Base-by-base conservation (phyloP, 2,888 invertebrate species). In the Notodonta dromedarius region DNA sequence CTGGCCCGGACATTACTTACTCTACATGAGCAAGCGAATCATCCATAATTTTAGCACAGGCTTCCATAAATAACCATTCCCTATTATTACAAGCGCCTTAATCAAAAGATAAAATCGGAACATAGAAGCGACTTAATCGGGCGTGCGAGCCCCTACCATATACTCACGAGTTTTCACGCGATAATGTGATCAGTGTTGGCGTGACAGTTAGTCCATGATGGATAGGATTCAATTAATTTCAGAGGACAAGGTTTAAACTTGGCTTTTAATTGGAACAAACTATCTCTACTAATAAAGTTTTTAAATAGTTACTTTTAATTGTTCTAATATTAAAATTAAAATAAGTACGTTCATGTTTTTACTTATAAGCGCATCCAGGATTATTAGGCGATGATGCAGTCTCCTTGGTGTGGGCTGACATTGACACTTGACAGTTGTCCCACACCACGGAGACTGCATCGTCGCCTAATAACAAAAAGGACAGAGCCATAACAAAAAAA, bases 71-170 rank as follows among this genome's bases (percentile, higher is more conserved):
- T 90, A 88, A 88, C 84, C 80, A 60, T 74, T 71, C 84, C 81
- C 85, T 90, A 86, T 91, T 90, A 91, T 91, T 91, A 90, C 89
- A 86, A 83, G 86, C 83, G 84, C 87, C 86, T 90, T 91, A 90
- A 92, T 92, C 91, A 91, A 92, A 91, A 90, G 91, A 91, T 92
- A 89, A 85, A 85, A 92, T 92, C 92, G 90, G 82, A 87, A 88
- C 87, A 87, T 83, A 83, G 82, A 78, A 79, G 85, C 86, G 80
- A 85, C 86, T 87, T 85, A 85, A 87, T 88, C 86, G 85, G 78
- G 76, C 72, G 70, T 70, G 72, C 70, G 67, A 14, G 67, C 70
- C 64, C 69, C 65, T 74, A 84, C 83, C 67, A 75, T 65, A 63
- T 72, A 74, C 65, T 74, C 73, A 75, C 54, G 50, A 59, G 60